phyloP scores from a whole-genome alignment of 2,113 vertebrate genomes.

The Pseudopipra pipra region DNA sequence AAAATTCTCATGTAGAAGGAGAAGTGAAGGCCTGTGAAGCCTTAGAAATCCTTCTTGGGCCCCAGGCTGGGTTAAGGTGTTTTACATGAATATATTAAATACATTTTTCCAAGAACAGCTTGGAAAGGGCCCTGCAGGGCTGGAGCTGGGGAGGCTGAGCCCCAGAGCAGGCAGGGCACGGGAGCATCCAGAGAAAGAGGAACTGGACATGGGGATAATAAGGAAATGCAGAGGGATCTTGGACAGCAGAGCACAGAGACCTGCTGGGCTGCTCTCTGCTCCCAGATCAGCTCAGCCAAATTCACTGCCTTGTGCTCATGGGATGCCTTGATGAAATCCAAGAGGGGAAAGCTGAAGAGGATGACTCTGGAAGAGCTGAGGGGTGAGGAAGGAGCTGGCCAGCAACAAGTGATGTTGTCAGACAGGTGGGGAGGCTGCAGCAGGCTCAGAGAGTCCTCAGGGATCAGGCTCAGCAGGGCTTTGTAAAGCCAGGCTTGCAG shows the following conservation, averaged over 20 bases:
- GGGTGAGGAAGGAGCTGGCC: background rate
- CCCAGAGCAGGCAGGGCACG: rapidly evolving
- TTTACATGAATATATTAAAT: background rate
- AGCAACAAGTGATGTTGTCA: background rate
- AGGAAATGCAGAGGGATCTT: background rate
- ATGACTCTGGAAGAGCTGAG: background rate
- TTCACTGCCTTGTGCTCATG: background rate
- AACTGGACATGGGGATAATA: background rate
- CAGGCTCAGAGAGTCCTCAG: background rate
- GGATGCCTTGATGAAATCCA: background rate
- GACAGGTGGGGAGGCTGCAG: background rate
- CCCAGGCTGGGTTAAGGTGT: background rate
- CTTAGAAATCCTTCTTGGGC: background rate
- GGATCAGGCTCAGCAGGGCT: background rate
- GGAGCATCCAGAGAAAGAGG: background rate
- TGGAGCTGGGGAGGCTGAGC: background rate
- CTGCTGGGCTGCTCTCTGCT: background rate
- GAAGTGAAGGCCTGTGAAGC: background rate
- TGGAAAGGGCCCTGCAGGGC: background rate
- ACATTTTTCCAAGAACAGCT: background rate
- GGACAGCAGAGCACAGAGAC: background rate
- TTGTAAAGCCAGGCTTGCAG: background rate
- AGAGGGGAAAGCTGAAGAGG: background rate
- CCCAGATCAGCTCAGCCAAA: background rate
- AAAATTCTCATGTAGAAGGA: background rate